Evolutionary conservation across 2,797 vertebrate species (phyloP).

Genomic region (Sebastes iracundus): DNA sequence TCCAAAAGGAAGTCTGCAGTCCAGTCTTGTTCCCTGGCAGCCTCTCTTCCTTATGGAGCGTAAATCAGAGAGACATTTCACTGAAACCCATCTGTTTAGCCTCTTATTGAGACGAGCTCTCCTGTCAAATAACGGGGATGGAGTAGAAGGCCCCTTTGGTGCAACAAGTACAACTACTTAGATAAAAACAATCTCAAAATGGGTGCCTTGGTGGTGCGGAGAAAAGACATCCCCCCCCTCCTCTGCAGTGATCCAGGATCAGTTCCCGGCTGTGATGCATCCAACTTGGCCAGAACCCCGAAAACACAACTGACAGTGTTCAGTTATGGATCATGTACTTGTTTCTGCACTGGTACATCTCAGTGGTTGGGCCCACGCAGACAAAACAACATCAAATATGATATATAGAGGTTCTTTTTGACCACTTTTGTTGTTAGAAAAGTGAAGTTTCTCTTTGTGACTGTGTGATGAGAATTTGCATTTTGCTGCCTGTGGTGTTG

Average conservation of each 20-base stretch:
- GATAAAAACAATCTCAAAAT: constrained; percentile 15
- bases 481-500: not conserved
- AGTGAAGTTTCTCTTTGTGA: not conserved
- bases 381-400: not conserved
- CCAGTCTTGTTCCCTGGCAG: not conserved
- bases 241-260: not conserved
- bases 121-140: constrained; percentile 18
- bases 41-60: not conserved
- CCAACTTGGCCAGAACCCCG: not conserved
- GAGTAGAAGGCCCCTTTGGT: not conserved
- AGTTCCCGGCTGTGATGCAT: not conserved
- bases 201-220: not conserved
- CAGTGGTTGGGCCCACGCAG: not conserved
- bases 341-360: not conserved
- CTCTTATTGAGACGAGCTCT: constrained; percentile 14
- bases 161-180: constrained; percentile 9
- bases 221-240: not conserved
- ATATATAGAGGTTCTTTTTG: not conserved
- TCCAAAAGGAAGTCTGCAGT: not conserved
- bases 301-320: constrained; percentile 12
- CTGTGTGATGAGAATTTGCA: not conserved
- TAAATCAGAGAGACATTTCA: constrained; percentile 34
- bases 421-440: not conserved
- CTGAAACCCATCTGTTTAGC: constrained; percentile 22
- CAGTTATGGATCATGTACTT: not conserved